A percentile compares a stretch with the other conserved stretches of the same genome.
These are phyloP conservation scores for Yoshiicerus persimilis DNA, from an alignment of 1,140 invertebrate genomes.

Conservation along the genomic window DNA sequence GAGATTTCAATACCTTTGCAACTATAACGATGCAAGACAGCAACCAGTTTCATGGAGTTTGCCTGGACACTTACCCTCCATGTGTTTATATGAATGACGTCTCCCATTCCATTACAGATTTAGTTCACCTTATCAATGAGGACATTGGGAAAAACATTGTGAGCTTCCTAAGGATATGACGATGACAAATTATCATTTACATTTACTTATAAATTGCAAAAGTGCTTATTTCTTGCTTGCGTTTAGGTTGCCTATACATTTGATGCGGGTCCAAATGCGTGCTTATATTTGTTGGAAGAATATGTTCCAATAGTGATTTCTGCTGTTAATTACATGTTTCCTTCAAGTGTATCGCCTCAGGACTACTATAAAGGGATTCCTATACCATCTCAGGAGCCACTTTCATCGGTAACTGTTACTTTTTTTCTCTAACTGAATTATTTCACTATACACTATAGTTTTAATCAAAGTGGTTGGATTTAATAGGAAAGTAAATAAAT, in stretches of 20 bases:
- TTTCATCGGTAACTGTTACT: background rate
- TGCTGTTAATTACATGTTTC: slow-evolving; percentile 72
- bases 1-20: slow-evolving; percentile 85
- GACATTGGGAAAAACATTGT: slow-evolving; percentile 64
- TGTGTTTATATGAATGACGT: slow-evolving; percentile 87
- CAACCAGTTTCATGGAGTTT: slow-evolving; percentile 95
- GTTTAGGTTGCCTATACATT: slow-evolving; percentile 88
- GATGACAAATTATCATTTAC: no score
- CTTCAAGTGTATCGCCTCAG: slow-evolving; percentile 57
- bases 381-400: background rate
- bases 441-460: no score
- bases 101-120: slow-evolving; percentile 74
- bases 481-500: no score
- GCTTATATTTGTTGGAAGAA: slow-evolving; percentile 79
- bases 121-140: slow-evolving; percentile 83
- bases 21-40: slow-evolving; percentile 96
- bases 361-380: slow-evolving; percentile 64
- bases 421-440: background rate
- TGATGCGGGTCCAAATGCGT: slow-evolving; percentile 96
- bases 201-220: no score
- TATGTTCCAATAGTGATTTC: slow-evolving; percentile 69
- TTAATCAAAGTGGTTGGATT: no score
- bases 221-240: slow-evolving; percentile 38
- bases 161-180: no score
- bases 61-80: slow-evolving; percentile 92